These are phyloP conservation scores for Pristionchus mayeri DNA, from an alignment of 2,888 invertebrate genomes.

Conservation along the genomic window DNA sequence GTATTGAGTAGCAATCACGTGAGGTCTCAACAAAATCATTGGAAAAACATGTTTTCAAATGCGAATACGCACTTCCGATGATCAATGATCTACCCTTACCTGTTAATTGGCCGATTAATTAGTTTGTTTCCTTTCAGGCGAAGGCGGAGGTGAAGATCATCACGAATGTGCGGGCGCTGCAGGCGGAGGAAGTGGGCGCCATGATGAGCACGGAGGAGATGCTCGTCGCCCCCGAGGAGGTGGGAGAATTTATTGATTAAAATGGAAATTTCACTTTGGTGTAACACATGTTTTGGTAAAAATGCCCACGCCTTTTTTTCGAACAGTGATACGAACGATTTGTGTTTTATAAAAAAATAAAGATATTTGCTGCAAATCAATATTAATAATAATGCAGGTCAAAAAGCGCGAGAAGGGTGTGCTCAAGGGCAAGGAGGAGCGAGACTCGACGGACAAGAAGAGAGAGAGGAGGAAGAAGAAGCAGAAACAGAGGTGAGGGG, in stretches of 20 bases:
- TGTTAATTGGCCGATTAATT: too few species aligned
- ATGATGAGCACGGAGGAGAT: constrained; percentile 45
- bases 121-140: too few species aligned
- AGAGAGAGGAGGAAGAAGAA: constrained; percentile 51
- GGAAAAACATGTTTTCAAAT: too few species aligned
- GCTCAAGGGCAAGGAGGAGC: constrained; percentile 48
- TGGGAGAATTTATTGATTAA: not conserved
- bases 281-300: not conserved
- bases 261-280: not conserved
- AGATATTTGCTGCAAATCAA: too few species aligned
- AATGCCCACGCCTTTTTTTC: too few species aligned
- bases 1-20: too few species aligned
- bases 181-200: constrained; percentile 46
- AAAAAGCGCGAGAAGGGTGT: constrained; percentile 48
- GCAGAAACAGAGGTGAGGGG: constrained; percentile 48
- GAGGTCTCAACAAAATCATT: too few species aligned
- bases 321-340: too few species aligned
- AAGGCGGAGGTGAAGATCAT: constrained; percentile 44
- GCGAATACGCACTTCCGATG: too few species aligned
- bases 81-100: too few species aligned
- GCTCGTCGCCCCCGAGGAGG: constrained; percentile 47
- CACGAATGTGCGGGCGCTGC: constrained; percentile 37
- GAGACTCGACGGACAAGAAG: constrained; percentile 47
- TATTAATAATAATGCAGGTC: constrained; percentile 11
- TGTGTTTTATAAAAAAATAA: too few species aligned